A percentile compares a stretch with the other conserved stretches of the same genome.
These are phyloP conservation scores for Lasioglossum vierecki DNA, from an alignment of 2,888 invertebrate genomes.

Conservation along the genomic window DNA sequence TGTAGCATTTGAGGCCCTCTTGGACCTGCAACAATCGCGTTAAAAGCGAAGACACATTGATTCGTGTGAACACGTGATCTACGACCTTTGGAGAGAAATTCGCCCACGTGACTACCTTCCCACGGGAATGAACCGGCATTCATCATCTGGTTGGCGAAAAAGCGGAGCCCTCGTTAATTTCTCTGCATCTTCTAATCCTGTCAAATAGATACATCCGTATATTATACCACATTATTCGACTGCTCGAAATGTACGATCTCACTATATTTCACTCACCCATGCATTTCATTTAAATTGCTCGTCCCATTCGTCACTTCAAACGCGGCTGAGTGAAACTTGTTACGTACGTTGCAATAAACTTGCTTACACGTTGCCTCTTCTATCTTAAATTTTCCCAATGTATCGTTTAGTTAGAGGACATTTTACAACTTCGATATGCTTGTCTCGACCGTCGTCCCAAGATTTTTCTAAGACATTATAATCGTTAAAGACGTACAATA, in stretches of 20 bases:
- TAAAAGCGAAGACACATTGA: constrained; percentile 35
- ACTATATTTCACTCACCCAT: not conserved
- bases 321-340: not conserved
- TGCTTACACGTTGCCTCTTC: not conserved
- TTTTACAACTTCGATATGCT: not conserved
- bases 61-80: constrained; percentile 49
- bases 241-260: not conserved
- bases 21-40: too few species aligned
- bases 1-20: too few species aligned
- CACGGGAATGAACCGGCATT: constrained; percentile 57
- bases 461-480: not conserved
- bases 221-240: constrained; percentile 1
- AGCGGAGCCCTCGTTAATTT: constrained; percentile 26
- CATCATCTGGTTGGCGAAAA: constrained; percentile 44
- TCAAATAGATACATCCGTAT: not conserved
- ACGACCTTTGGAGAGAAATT: constrained; percentile 66
- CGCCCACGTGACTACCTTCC: constrained; percentile 66
- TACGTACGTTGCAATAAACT: not conserved
- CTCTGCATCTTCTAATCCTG: constrained; percentile 24
- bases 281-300: constrained; percentile 8
- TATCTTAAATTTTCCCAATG: not conserved
- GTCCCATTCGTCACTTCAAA: not conserved
- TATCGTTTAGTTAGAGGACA: not conserved
- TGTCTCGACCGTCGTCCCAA: not conserved
- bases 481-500: not conserved